These are phyloP conservation scores for Eretmodus cyanostictus DNA, from an alignment of 2,113 vertebrate species.

Conservation along the genomic window DNA sequence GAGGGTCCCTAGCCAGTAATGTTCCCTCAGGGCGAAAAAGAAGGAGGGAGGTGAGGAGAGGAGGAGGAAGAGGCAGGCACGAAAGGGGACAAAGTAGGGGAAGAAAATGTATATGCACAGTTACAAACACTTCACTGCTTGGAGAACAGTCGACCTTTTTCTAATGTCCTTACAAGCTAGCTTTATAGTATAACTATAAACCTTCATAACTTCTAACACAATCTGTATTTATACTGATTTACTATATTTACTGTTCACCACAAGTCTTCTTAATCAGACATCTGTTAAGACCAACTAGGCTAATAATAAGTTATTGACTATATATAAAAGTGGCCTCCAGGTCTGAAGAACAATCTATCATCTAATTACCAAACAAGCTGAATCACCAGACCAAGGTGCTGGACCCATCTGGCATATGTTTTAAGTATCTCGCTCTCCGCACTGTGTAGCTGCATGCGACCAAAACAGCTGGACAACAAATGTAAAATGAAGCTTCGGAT, in stretches of 20 bases:
- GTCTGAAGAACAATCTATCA: not conserved
- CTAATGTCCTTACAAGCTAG: not conserved
- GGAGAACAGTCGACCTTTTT: not conserved
- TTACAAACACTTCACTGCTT: not conserved
- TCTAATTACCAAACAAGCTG: not conserved
- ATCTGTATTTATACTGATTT: not conserved
- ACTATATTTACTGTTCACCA: not conserved
- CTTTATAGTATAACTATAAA: not conserved
- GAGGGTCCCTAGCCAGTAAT: slow-evolving; percentile 55
- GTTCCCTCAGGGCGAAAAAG: slow-evolving; percentile 54
- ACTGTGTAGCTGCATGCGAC: not conserved
- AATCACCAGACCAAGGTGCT: not conserved
- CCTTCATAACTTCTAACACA: not conserved
- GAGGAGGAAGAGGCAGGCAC: not conserved
- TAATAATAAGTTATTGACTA: not conserved
- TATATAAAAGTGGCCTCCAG: not conserved
- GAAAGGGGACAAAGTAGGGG: not conserved
- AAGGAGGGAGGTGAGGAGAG: slow-evolving; percentile 25
- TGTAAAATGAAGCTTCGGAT: not conserved
- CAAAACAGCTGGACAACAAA: not conserved
- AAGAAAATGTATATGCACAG: not conserved
- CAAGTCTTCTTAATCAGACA: not conserved
- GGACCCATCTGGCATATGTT: not conserved
- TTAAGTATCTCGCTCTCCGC: not conserved
- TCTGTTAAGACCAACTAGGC: not conserved